Conservation (phyloP, 2,113 vertebrate genomes). For the Chaetodon trifascialis region DNA sequence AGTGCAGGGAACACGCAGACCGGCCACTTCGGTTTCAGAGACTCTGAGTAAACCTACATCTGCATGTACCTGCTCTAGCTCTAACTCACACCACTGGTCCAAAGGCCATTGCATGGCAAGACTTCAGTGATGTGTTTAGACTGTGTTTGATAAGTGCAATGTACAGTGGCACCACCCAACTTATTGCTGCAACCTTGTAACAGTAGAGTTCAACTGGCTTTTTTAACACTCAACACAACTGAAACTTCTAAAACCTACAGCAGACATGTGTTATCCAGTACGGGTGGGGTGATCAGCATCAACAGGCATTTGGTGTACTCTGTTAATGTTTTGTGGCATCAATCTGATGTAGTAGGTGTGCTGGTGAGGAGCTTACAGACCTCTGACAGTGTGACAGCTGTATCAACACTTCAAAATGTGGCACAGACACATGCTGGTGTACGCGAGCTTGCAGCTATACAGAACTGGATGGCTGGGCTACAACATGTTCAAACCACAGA, state of each 20-base stretch:
- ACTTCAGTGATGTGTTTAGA: slow-evolving; percentile 48
- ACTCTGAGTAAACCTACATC: background rate
- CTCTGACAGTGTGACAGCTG: slow-evolving; percentile 38
- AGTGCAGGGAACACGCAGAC: slow-evolving; percentile 22
- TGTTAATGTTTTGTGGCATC: slow-evolving; percentile 7
- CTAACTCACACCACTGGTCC: slow-evolving; percentile 23
- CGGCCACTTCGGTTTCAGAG: background rate
- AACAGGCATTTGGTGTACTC: background rate
- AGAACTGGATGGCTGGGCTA: background rate
- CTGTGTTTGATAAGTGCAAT: slow-evolving; percentile 57
- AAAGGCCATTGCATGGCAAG: slow-evolving; percentile 61
- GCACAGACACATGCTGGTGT: slow-evolving; percentile 28
- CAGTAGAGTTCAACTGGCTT: background rate
- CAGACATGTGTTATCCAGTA: background rate
- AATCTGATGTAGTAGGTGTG: background rate
- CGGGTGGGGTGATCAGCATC: slow-evolving; percentile 9
- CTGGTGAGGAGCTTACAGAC: slow-evolving; percentile 19
- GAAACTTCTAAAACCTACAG: background rate
- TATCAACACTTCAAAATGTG: slow-evolving; percentile 34
- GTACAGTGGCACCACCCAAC: slow-evolving; percentile 52
- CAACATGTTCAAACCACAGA: slow-evolving; percentile 10
- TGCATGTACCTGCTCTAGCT: slow-evolving; percentile 11
- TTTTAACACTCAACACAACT: background rate
- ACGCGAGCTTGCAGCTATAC: background rate
- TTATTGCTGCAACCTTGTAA: slow-evolving; percentile 39